phyloP scores from a whole-genome alignment of 2,888 invertebrate genomes.

The Micoletzkya japonica region DNA sequence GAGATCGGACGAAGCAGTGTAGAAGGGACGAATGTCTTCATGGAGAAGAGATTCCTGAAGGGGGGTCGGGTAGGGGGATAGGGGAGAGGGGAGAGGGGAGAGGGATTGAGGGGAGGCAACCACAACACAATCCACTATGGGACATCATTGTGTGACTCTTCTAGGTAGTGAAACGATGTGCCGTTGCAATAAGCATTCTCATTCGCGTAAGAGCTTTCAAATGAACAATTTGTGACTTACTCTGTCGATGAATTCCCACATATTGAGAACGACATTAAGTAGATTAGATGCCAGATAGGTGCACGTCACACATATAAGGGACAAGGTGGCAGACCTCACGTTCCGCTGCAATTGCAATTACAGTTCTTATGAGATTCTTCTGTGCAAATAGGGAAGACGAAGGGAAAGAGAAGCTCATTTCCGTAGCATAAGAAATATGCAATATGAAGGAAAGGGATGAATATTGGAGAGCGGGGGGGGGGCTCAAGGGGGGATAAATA shows the following conservation, averaged over 20 bases:
- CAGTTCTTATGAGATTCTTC: too few relatives aligned
- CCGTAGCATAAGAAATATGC: too few relatives aligned
- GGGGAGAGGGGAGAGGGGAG: background rate
- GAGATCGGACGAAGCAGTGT: constrained; percentile 55
- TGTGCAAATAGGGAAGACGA: too few relatives aligned
- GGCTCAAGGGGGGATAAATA: constrained; percentile 29
- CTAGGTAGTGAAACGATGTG: background rate
- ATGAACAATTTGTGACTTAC: constrained; percentile 14
- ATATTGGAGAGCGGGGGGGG: too few relatives aligned
- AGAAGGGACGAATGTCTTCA: constrained; percentile 49
- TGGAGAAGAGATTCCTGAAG: constrained; percentile 39
- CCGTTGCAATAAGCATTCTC: background rate
- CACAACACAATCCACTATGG: background rate
- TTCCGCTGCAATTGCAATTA: constrained; percentile 45
- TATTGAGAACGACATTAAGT: constrained; percentile 54
- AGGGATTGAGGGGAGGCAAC: background rate
- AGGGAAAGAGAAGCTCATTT: too few relatives aligned
- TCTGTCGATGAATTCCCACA: constrained; percentile 54
- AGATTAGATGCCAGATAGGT: constrained; percentile 58
- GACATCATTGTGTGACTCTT: background rate
- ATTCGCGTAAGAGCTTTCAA: background rate
- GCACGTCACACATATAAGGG: constrained; percentile 58
- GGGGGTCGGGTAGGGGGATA: background rate
- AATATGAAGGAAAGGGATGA: too few relatives aligned
- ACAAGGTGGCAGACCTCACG: constrained; percentile 57